Evolutionary conservation across 1,140 invertebrate species (phyloP), one percentile per base, ranked within the genome.

Genomic region (Paramacrobiotus metropolitanus): DNA sequence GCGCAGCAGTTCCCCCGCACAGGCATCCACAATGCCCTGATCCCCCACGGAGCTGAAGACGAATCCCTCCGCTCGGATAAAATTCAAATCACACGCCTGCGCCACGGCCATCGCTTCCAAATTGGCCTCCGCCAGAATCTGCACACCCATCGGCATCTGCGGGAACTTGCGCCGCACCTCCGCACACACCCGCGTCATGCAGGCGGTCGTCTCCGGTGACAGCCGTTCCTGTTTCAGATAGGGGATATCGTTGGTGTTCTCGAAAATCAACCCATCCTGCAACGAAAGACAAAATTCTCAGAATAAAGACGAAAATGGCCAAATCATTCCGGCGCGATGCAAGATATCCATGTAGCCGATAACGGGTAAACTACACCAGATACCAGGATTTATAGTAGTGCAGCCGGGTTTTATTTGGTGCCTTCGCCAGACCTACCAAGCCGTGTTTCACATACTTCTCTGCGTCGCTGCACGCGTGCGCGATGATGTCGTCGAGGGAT

Each of bases 201-300:
- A 55, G 1, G 85, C 77, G 1, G 77, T 77, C 21, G 78, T 77
- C 72, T 89, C 86, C 1, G 85, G 82, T 3, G 79, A 78, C 45
- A 83, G 68, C 30, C 79, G 64, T 34, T 71, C 68, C 1, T 75
- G 67, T 63, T 76, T 74, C 1, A 83, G 65, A 67, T 89, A 89
- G 0, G 86, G 87, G 20, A 86, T 68, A 69, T 89, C 87, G 69
- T 86, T 78, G 86, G 88, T 89, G 68, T 89, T 89, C 73, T 89
- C 87, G 1, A 90, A 70, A 15, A 88, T 68, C 1, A 89, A 71
- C 21, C 77, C 83, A 74, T 87, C 83, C 84, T 86, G 64, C 21
- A 70, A 68, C 60, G n/a, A n/a, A n/a, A n/a, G n/a, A n/a, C n/a
- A n/a, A n/a, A n/a, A n/a, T n/a, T n/a, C n/a, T n/a, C n/a, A n/a